A percentile compares a stretch with the other conserved stretches of the same genome.
These are phyloP conservation scores for Pristis pectinata DNA, from an alignment of 2,797 vertebrate species.

Conservation along the genomic window DNA sequence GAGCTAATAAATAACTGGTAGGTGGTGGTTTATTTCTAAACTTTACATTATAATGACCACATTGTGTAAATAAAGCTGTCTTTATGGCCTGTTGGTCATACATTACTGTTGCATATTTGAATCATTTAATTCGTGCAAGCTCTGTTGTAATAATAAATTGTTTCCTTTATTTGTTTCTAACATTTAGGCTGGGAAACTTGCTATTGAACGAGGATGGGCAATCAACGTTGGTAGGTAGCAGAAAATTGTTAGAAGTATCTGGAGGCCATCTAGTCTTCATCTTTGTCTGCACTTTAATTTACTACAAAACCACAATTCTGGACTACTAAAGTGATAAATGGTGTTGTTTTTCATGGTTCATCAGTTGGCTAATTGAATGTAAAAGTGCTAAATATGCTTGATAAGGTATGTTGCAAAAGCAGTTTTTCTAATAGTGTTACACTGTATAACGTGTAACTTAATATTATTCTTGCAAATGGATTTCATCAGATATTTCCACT, in stretches of 20 bases:
- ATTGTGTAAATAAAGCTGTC: too few species aligned
- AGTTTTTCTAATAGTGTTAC: neutral
- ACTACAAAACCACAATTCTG: neutral
- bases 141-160: neutral
- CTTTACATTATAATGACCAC: neutral
- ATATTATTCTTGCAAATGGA: conserved; percentile 8
- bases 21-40: neutral
- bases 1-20: neutral
- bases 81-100: neutral
- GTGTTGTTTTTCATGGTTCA: neutral
- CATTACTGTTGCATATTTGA: neutral
- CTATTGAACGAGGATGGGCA: conserved; percentile 90
- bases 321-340: neutral
- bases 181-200: conserved; percentile 84
- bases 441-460: neutral
- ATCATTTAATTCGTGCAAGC: neutral
- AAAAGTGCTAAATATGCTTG: neutral
- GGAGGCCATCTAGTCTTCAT: neutral
- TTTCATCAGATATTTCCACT: neutral
- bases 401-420: neutral
- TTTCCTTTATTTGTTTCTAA: conserved; percentile 40
- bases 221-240: conserved; percentile 86
- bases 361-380: neutral
- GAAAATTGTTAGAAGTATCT: conserved; percentile 17
- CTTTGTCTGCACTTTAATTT: neutral